Percentiles rank a stretch among this genome's conserved stretches.
These are phyloP conservation scores for Onychomys torridus DNA, from an alignment of 2,797 vertebrate species.

Conservation along the genomic window DNA sequence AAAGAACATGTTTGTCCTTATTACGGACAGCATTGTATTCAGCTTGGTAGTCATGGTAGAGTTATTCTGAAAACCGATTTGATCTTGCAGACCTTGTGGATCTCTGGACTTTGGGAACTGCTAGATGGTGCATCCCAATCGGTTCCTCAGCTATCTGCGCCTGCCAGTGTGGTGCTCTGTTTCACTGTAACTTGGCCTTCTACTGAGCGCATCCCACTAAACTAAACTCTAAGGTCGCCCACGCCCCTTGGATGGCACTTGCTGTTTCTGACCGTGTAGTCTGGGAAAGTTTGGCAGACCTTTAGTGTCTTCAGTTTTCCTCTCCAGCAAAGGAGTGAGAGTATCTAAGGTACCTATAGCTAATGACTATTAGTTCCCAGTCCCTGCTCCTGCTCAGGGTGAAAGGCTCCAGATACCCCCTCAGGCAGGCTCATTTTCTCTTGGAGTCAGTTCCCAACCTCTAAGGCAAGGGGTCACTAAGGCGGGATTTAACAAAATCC, in stretches of 20 bases:
- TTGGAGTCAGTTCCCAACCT: neutral
- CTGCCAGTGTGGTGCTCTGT: neutral
- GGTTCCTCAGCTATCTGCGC: neutral
- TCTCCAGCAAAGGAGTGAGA: neutral
- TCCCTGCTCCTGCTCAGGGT: neutral
- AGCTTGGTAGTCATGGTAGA: neutral
- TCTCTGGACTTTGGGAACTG: neutral
- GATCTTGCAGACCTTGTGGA: neutral
- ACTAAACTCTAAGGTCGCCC: neutral
- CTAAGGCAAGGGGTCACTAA: neutral
- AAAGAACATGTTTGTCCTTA: neutral
- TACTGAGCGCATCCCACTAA: neutral
- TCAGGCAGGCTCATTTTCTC: neutral
- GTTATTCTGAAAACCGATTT: neutral
- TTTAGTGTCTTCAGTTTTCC: neutral
- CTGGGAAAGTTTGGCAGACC: neutral
- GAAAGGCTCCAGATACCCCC: neutral
- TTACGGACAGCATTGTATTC: neutral
- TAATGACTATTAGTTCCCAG: neutral
- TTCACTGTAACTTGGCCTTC: neutral
- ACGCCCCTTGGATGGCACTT: neutral
- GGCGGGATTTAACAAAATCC: neutral
- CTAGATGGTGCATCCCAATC: fast-evolving
- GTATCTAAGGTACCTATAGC: fast-evolving
- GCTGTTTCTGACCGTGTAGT: neutral